phyloP scores from a whole-genome alignment of 2,113 vertebrate species.

The Limnothrissa miodon region DNA sequence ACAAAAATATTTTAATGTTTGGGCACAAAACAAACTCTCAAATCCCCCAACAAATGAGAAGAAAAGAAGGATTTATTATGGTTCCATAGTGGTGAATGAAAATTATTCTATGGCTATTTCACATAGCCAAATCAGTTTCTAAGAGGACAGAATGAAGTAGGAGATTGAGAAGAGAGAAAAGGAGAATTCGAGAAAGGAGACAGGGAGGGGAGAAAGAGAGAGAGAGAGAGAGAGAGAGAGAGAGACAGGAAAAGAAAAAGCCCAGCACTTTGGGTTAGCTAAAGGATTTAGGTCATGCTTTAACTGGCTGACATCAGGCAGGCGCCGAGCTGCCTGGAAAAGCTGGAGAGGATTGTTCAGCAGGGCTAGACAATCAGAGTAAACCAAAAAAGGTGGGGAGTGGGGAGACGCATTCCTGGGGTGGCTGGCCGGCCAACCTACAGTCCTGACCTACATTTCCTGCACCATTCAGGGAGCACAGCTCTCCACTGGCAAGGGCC shows the following conservation, averaged over 20 bases:
- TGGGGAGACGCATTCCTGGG: constrained; percentile 21
- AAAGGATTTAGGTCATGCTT: constrained; percentile 79
- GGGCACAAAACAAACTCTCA: background rate
- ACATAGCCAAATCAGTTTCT: constrained; percentile 62
- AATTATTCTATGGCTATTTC: constrained; percentile 62
- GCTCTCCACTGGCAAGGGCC: background rate
- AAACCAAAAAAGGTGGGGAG: constrained; percentile 23
- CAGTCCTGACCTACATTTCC: constrained; percentile 67
- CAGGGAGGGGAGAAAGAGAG: constrained; percentile 29
- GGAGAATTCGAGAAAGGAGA: background rate
- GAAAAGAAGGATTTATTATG: constrained; percentile 55
- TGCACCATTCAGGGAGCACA: constrained; percentile 25
- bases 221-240: constrained; percentile 14
- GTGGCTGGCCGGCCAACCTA: constrained; percentile 50
- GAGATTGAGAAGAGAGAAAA: constrained; percentile 22
- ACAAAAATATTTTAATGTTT: constrained; percentile 39
- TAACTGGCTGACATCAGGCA: constrained; percentile 68
- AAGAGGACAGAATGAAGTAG: constrained; percentile 29
- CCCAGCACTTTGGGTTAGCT: constrained; percentile 70
- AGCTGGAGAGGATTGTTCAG: constrained; percentile 65
- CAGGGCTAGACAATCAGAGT: constrained; percentile 31
- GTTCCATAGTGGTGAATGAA: constrained; percentile 55
- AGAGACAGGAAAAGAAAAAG: constrained; percentile 31
- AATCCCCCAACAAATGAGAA: background rate
- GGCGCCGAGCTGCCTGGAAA: constrained; percentile 59